These are phyloP conservation scores for Urocolius indicus DNA, from an alignment of 2,113 vertebrate genomes.

Conservation along the genomic window DNA sequence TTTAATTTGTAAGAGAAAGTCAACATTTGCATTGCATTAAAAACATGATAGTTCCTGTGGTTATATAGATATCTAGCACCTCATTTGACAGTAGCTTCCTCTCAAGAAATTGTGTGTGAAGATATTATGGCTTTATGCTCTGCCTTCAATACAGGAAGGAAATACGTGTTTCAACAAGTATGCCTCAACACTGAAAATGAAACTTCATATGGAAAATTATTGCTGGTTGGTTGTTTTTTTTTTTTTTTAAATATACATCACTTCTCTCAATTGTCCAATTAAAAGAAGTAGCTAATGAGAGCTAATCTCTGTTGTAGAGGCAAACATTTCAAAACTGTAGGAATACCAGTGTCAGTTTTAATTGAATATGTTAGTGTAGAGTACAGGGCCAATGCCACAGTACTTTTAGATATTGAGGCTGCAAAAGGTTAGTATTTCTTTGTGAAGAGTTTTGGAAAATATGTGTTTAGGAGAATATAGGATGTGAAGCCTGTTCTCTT, in stretches of 20 bases:
- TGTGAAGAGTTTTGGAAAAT: background rate
- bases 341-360: background rate
- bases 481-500: background rate
- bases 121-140: background rate
- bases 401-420: background rate
- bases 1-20: slow-evolving; percentile 59
- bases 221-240: background rate
- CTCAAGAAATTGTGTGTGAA: slow-evolving; percentile 9
- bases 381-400: background rate
- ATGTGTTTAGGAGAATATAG: background rate
- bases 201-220: background rate
- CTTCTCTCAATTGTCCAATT: background rate
- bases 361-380: background rate
- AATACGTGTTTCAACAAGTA: slow-evolving; percentile 14
- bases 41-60: slow-evolving; percentile 13
- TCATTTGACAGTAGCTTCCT: slow-evolving; percentile 45
- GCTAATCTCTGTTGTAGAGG: background rate
- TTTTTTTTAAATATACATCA: background rate
- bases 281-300: background rate
- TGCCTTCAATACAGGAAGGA: background rate
- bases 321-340: background rate
- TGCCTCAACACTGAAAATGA: slow-evolving; percentile 8
- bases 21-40: slow-evolving; percentile 55
- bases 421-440: background rate
- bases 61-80: background rate